These are phyloP conservation scores for Tetranychus urticae DNA, from an alignment of 1,140 invertebrate genomes.

Conservation along the genomic window DNA sequence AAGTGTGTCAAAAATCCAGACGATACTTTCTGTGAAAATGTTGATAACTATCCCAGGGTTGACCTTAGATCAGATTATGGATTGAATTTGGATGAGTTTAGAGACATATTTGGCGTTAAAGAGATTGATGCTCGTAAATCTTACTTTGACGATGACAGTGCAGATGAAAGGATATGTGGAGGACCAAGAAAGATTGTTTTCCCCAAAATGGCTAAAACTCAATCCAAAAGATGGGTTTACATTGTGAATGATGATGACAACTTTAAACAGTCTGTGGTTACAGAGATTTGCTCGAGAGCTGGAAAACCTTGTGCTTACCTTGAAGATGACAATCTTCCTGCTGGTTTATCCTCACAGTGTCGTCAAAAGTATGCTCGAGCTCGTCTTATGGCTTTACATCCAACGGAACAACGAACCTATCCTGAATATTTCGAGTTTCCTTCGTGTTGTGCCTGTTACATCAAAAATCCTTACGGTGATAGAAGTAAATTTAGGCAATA, in stretches of 20 bases:
- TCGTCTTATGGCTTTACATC: constrained; percentile 24
- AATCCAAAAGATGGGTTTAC: constrained; percentile 27
- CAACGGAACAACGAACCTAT: constrained; percentile 23
- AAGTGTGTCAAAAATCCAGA: constrained; percentile 3
- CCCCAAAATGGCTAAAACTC: constrained; percentile 24
- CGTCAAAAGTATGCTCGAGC: constrained; percentile 35
- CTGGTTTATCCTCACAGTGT: constrained; percentile 28
- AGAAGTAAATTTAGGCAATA: not conserved
- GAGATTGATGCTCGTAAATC: constrained; percentile 10
- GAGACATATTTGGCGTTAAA: constrained; percentile 11
- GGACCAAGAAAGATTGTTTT: constrained; percentile 21
- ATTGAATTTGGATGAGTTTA: constrained; percentile 8
- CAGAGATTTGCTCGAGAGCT: constrained; percentile 28
- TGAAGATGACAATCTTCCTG: constrained; percentile 20
- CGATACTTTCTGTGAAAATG: constrained; percentile 12
- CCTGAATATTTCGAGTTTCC: constrained; percentile 23
- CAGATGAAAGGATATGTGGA: constrained; percentile 35
- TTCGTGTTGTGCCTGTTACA: not conserved
- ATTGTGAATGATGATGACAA: constrained; percentile 27
- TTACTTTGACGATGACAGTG: constrained; percentile 30
- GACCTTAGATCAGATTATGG: constrained; percentile 3
- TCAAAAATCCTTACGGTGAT: not conserved
- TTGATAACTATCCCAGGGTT: constrained; percentile 17
- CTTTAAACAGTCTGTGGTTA: constrained; percentile 27
- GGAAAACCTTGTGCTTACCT: constrained; percentile 15